A percentile compares a stretch with the other conserved stretches of the same genome.
phyloP scores from a whole-genome alignment of 2,113 vertebrate genomes.

The Psilopsiagon aurifrons region DNA sequence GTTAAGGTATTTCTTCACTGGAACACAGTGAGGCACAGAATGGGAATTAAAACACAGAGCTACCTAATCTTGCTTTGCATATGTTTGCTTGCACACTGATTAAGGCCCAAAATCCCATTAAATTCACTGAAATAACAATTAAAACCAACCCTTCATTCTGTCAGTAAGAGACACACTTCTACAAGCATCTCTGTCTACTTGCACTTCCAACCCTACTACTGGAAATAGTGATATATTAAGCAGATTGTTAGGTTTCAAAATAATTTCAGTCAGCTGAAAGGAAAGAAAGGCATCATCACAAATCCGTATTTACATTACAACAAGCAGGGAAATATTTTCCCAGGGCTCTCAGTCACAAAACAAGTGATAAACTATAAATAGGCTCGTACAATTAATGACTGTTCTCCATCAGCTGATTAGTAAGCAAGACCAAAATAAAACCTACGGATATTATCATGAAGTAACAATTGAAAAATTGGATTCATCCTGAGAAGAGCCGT shows the following conservation, averaged over 20 bases:
- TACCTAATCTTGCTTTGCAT: background rate
- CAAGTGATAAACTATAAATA: background rate
- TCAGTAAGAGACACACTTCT: background rate
- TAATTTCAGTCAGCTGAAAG: background rate
- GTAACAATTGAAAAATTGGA: background rate
- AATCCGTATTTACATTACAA: accelerated
- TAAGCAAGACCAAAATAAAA: background rate
- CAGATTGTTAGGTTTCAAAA: background rate
- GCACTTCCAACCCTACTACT: background rate
- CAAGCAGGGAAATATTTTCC: background rate
- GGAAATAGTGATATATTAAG: background rate
- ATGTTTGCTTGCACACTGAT: background rate
- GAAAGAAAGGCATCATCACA: background rate
- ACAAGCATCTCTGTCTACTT: background rate
- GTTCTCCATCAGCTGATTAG: background rate
- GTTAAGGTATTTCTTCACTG: background rate
- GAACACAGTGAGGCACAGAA: background rate
- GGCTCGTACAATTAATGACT: background rate
- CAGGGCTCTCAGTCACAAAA: background rate
- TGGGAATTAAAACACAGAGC: background rate
- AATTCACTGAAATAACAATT: background rate
- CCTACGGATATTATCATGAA: background rate
- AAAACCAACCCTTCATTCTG: background rate
- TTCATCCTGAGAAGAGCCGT: background rate
- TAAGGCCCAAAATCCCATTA: background rate